These are phyloP conservation scores for Stigmatopora argus DNA, from an alignment of 2,113 vertebrate genomes.

Conservation along the genomic window DNA sequence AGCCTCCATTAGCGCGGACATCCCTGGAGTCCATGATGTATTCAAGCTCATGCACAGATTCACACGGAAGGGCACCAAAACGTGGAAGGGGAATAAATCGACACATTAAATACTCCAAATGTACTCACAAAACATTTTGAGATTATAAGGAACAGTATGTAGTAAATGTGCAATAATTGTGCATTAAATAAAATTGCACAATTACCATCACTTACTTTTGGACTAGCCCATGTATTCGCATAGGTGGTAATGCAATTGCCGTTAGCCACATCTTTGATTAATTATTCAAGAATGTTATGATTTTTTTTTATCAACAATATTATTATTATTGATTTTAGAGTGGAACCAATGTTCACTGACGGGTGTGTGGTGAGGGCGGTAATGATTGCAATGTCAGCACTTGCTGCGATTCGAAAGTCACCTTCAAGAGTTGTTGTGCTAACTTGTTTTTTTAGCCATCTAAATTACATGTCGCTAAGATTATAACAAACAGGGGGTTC, in stretches of 20 bases:
- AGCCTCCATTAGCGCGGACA: slow-evolving; percentile 58
- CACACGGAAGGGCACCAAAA: slow-evolving; percentile 18
- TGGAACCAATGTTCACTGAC: too few relatives aligned
- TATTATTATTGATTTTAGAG: too few relatives aligned
- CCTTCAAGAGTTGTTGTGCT: too few relatives aligned
- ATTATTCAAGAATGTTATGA: too few relatives aligned
- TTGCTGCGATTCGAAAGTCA: too few relatives aligned
- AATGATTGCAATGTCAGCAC: too few relatives aligned
- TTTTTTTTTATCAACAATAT: too few relatives aligned
- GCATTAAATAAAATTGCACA: not conserved
- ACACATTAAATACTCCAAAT: slow-evolving; percentile 7
- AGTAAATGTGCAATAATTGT: not conserved
- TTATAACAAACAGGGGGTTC: too few relatives aligned
- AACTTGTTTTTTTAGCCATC: too few relatives aligned
- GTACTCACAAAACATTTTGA: not conserved
- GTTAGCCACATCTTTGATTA: too few relatives aligned
- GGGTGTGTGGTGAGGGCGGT: too few relatives aligned
- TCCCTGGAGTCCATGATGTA: slow-evolving; percentile 28
- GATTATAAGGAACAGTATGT: slow-evolving; percentile 2
- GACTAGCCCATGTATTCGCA: not conserved
- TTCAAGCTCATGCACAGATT: slow-evolving; percentile 56
- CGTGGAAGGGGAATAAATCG: slow-evolving; percentile 4
- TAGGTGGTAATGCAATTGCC: not conserved
- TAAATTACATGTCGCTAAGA: too few relatives aligned
- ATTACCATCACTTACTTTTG: not conserved